A percentile compares a stretch with the other conserved stretches of the same genome.
Evolutionary conservation across 2,113 vertebrate species (phyloP).

Genomic region (Pteronura brasiliensis): DNA sequence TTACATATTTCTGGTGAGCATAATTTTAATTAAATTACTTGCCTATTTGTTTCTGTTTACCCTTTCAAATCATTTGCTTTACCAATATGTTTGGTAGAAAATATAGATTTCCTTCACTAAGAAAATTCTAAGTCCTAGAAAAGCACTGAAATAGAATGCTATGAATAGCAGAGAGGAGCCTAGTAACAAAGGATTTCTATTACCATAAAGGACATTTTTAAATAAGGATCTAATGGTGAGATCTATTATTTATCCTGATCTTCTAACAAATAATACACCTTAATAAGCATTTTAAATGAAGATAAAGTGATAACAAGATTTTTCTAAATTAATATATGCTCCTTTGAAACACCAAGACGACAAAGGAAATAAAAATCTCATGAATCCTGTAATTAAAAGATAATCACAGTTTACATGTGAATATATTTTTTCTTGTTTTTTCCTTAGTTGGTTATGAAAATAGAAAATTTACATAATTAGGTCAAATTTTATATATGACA

Average conservation of each 20-base stretch:
- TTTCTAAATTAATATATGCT: background rate
- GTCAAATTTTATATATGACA: background rate
- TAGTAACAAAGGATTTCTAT: background rate
- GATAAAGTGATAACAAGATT: background rate
- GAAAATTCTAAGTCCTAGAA: background rate
- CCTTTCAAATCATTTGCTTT: background rate
- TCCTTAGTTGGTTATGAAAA: background rate
- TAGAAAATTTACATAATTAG: background rate
- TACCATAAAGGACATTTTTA: background rate
- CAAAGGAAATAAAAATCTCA: background rate
- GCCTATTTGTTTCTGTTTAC: background rate
- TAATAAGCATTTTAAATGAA: background rate
- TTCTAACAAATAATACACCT: background rate
- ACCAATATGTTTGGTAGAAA: background rate
- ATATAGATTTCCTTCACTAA: background rate
- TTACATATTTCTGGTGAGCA: background rate
- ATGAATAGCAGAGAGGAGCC: background rate
- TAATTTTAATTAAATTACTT: background rate
- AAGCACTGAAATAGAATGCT: background rate
- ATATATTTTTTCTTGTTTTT: background rate
- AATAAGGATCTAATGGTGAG: background rate
- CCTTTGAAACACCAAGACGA: background rate
- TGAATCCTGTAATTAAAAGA: background rate
- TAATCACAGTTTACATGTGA: background rate
- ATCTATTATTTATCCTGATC: background rate